These are phyloP conservation scores for Origma solitaria DNA, from an alignment of 2,113 vertebrate genomes.

Conservation along the genomic window DNA sequence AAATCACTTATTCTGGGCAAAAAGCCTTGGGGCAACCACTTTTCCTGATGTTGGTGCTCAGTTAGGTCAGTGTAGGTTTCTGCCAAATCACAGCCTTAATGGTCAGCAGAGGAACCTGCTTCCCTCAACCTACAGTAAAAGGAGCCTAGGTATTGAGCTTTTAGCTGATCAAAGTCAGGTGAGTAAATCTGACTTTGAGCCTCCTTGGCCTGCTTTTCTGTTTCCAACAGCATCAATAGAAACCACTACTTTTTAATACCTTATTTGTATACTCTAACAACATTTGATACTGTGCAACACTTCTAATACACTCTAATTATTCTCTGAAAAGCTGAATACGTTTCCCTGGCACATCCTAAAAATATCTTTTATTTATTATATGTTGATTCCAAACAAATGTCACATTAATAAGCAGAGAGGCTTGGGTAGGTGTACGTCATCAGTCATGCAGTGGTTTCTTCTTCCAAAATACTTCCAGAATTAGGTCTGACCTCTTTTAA, in stretches of 20 bases:
- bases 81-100: neutral
- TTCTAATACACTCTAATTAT: conserved; percentile 10
- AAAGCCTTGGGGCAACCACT: neutral
- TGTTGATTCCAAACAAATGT: conserved; percentile 23
- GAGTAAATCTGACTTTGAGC: neutral
- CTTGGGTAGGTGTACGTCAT: conserved; percentile 9
- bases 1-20: neutral
- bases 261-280: neutral
- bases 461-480: conserved; percentile 48
- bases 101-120: neutral
- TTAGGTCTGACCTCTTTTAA: conserved; percentile 35
- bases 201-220: neutral
- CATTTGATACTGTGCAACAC: neutral
- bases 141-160: neutral
- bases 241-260: neutral
- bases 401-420: conserved; percentile 2
- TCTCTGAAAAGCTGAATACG: neutral
- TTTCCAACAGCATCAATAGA: neutral
- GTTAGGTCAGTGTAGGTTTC: neutral
- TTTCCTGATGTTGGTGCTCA: neutral
- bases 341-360: conserved; percentile 6
- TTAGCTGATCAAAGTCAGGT: neutral
- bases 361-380: conserved; percentile 33
- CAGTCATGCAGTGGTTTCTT: neutral
- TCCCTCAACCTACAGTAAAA: neutral